Evolutionary conservation across 2,888 invertebrate genomes (phyloP).

Genomic region (Lottia scabra): DNA sequence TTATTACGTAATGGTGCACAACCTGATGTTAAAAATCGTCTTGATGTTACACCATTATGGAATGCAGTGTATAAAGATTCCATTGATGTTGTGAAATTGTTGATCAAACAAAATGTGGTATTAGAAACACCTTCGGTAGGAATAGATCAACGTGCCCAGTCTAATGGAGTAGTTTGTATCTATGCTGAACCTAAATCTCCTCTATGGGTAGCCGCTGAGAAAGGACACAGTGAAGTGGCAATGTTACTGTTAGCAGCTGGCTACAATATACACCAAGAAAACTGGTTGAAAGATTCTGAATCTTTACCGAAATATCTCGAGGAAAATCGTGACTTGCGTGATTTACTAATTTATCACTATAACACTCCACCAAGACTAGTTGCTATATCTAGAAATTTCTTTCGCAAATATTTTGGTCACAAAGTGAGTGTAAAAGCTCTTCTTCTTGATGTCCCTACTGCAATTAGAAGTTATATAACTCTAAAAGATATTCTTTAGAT

Average conservation of each 20-base stretch:
- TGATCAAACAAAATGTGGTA: constrained; percentile 50
- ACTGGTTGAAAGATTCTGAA: constrained; percentile 41
- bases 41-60: constrained; percentile 55
- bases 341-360: constrained; percentile 36
- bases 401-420: constrained; percentile 38
- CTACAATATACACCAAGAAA: constrained; percentile 44
- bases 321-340: constrained; percentile 24
- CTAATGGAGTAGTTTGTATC: constrained; percentile 37
- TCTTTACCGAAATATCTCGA: constrained; percentile 23
- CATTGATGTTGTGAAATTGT: constrained; percentile 40
- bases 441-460: constrained; percentile 39
- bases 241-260: constrained; percentile 47
- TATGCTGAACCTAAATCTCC: constrained; percentile 48
- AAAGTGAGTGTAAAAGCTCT: constrained; percentile 33
- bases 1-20: constrained; percentile 55
- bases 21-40: constrained; percentile 46
- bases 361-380: constrained; percentile 43
- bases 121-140: constrained; percentile 45
- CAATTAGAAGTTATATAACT: constrained; percentile 25
- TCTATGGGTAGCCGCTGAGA: constrained; percentile 47
- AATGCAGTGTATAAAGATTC: constrained; percentile 54
- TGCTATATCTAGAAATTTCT: constrained; percentile 43
- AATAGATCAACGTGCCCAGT: constrained; percentile 53
- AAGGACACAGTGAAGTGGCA: constrained; percentile 34
- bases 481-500: constrained; percentile 8